Conservation (phyloP, 2,888 invertebrate genomes). For the Camponotus fellah region DNA sequence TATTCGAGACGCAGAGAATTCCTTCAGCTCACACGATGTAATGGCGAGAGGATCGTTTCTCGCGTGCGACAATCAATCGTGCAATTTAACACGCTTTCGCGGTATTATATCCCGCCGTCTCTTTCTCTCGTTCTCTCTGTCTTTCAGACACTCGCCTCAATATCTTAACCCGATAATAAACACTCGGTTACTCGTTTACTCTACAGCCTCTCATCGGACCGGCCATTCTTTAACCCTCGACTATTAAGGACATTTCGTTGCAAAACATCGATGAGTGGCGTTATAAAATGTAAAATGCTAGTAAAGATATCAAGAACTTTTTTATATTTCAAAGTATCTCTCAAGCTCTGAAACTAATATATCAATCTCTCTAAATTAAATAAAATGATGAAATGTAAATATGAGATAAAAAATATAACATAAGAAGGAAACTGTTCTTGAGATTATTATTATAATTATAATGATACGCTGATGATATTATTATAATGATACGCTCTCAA, state of each 20-base stretch:
- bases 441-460: too few relatives aligned
- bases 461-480: too few relatives aligned
- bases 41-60: conserved; percentile 35
- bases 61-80: conserved; percentile 44
- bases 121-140: background rate
- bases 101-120: background rate
- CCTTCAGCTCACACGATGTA: conserved; percentile 6
- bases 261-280: background rate
- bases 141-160: conserved; percentile 6
- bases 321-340: background rate
- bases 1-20: background rate
- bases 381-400: background rate
- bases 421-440: background rate
- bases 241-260: conserved; percentile 18
- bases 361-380: background rate
- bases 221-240: conserved; percentile 17
- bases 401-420: background rate
- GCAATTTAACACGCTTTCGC: conserved; percentile 51
- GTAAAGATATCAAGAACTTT: background rate
- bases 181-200: conserved; percentile 30
- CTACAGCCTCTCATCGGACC: background rate
- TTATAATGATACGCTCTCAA: too few relatives aligned
- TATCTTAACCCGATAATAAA: conserved; percentile 34
- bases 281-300: background rate
- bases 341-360: background rate